Conservation (phyloP, 1,140 invertebrate species). For the Tribolium castaneum region DNA sequence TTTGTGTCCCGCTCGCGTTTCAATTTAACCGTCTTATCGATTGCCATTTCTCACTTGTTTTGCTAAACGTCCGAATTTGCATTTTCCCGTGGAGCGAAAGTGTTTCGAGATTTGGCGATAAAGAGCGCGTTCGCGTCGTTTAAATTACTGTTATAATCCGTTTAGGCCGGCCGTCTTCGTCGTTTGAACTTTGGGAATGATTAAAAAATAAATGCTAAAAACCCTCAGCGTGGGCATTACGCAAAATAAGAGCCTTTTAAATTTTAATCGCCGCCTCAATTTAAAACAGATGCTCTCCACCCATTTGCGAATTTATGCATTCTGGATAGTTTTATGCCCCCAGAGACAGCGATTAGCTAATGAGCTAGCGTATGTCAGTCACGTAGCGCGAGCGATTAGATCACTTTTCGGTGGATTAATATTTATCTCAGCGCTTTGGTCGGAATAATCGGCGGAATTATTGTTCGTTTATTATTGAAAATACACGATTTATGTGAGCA, state of each 20-base stretch:
- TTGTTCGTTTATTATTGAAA: slow-evolving; percentile 39
- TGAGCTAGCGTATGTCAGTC: slow-evolving; percentile 39
- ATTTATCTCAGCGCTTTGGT: slow-evolving; percentile 36
- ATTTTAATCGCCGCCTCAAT: slow-evolving; percentile 47
- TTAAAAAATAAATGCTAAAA: slow-evolving; percentile 45
- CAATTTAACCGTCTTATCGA: neutral
- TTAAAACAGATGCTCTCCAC: slow-evolving; percentile 46
- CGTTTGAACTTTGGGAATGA: slow-evolving; percentile 41
- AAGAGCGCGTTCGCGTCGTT: neutral
- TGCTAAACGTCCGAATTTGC: neutral
- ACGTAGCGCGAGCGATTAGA: slow-evolving; percentile 35
- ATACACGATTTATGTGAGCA: slow-evolving; percentile 11
- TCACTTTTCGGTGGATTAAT: slow-evolving; percentile 40
- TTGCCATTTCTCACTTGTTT: neutral
- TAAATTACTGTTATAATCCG: slow-evolving; percentile 9
- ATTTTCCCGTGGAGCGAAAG: neutral
- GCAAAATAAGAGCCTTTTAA: slow-evolving; percentile 46
- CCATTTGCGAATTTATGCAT: slow-evolving; percentile 38
- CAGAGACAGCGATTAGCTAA: slow-evolving; percentile 24
- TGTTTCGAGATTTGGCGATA: neutral
- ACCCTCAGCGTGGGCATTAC: slow-evolving; percentile 34
- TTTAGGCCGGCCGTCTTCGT: neutral
- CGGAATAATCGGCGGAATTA: slow-evolving; percentile 37
- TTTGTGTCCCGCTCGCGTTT: too few relatives aligned
- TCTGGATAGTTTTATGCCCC: slow-evolving; percentile 22